Conservation (phyloP, 2,888 invertebrate genomes). For the Parascotia fuliginaria region DNA sequence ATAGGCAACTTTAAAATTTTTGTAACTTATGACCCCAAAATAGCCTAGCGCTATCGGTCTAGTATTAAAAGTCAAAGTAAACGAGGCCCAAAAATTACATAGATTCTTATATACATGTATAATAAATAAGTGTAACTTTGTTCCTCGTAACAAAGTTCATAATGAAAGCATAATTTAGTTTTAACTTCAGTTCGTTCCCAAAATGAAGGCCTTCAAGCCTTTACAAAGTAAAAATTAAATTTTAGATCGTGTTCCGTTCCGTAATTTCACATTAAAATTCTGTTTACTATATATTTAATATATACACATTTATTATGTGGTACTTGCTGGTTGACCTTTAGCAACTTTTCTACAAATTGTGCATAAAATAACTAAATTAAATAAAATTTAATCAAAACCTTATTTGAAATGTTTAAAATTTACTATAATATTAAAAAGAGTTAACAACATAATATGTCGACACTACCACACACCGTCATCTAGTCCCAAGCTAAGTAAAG, state of each 20-base stretch:
- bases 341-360: neutral
- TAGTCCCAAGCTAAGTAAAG: too few relatives aligned
- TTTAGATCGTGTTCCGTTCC: constrained; percentile 48
- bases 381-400: too few relatives aligned
- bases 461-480: too few relatives aligned
- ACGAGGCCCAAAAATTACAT: constrained; percentile 10
- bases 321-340: neutral
- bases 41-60: too few relatives aligned
- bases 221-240: constrained; percentile 59
- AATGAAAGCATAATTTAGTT: constrained; percentile 57
- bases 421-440: too few relatives aligned
- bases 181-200: constrained; percentile 50
- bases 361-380: too few relatives aligned
- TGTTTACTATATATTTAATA: constrained; percentile 30
- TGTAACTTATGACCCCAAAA: too few relatives aligned
- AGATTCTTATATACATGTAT: constrained; percentile 28
- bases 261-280: constrained; percentile 55
- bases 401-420: too few relatives aligned
- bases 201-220: constrained; percentile 53
- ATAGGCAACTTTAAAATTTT: too few relatives aligned
- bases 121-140: constrained; percentile 41
- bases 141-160: constrained; percentile 42
- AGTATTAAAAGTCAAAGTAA: constrained; percentile 7
- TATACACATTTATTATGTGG: neutral
- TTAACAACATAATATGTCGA: too few relatives aligned